These are phyloP conservation scores for Acropternis orthonyx DNA, from an alignment of 2,797 vertebrate genomes.

Conservation along the genomic window DNA sequence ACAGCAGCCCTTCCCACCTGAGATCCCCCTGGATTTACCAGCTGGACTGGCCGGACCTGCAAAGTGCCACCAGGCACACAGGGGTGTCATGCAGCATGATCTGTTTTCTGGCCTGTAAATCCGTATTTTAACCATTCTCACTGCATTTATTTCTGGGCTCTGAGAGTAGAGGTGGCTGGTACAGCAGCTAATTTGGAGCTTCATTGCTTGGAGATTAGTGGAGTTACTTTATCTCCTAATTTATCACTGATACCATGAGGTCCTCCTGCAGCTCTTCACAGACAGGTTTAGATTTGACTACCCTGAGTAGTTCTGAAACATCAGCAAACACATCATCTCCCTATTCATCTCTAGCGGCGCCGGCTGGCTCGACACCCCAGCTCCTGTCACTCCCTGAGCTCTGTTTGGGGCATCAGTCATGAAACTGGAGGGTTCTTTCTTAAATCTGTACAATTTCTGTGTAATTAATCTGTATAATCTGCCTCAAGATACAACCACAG, in stretches of 20 bases:
- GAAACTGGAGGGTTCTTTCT: not conserved
- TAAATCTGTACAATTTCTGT: not conserved
- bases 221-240: not conserved
- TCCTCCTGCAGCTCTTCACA: slow-evolving; percentile 16
- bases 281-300: slow-evolving; percentile 12
- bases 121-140: not conserved
- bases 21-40: not conserved
- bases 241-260: not conserved
- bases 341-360: not conserved
- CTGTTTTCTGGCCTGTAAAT: not conserved
- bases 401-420: not conserved
- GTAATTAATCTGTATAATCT: accelerated
- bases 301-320: not conserved
- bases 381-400: not conserved
- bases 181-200: not conserved
- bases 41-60: not conserved
- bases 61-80: accelerated
- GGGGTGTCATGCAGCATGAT: accelerated
- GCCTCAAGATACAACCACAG: not conserved
- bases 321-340: not conserved
- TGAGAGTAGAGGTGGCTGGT: not conserved
- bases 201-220: not conserved
- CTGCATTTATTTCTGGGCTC: not conserved
- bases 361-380: not conserved
- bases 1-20: not conserved